Conservation (phyloP, 30 jellyfish, hydroid and myxozoan genomes). For the Hydractinia symbiolongicarpus region DNA sequence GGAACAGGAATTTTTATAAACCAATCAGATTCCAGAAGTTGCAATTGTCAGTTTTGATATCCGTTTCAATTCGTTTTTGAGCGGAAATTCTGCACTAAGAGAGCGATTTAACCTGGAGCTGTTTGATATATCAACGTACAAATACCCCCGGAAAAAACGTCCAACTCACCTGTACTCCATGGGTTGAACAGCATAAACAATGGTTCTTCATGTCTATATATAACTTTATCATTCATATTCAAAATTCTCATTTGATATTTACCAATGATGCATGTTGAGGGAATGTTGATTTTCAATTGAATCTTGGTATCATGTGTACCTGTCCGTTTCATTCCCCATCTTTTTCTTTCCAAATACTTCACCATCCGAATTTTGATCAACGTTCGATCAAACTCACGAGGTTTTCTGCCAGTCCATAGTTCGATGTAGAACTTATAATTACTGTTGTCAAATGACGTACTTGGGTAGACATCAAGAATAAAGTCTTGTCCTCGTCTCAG, state of each 20-base stretch:
- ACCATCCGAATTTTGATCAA: constrained; percentile 34
- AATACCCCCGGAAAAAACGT: too few species aligned
- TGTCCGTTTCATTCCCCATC: constrained; percentile 56
- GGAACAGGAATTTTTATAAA: too few species aligned
- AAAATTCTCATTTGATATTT: constrained; percentile 45
- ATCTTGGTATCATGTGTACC: constrained; percentile 34
- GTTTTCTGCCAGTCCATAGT: constrained; percentile 50
- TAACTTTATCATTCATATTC: constrained; percentile 35
- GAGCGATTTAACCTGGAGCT: too few species aligned
- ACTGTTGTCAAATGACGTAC: constrained; percentile 33
- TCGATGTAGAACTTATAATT: constrained; percentile 44
- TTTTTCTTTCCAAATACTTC: constrained; percentile 41
- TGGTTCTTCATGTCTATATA: constrained; percentile 36
- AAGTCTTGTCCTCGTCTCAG: constrained; percentile 69
- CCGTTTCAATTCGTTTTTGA: too few species aligned
- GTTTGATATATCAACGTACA: too few species aligned
- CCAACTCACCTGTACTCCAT: constrained; percentile 66
- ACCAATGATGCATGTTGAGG: constrained; percentile 54
- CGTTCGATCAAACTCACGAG: constrained; percentile 58
- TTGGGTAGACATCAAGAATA: constrained; percentile 41
- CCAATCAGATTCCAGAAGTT: too few species aligned
- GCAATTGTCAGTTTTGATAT: too few species aligned
- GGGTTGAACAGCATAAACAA: constrained; percentile 64
- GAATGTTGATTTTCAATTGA: constrained; percentile 63
- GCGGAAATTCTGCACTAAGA: too few species aligned